These are phyloP conservation scores for Conus betulinus DNA, from an alignment of 1,140 invertebrate species.

Conservation along the genomic window DNA sequence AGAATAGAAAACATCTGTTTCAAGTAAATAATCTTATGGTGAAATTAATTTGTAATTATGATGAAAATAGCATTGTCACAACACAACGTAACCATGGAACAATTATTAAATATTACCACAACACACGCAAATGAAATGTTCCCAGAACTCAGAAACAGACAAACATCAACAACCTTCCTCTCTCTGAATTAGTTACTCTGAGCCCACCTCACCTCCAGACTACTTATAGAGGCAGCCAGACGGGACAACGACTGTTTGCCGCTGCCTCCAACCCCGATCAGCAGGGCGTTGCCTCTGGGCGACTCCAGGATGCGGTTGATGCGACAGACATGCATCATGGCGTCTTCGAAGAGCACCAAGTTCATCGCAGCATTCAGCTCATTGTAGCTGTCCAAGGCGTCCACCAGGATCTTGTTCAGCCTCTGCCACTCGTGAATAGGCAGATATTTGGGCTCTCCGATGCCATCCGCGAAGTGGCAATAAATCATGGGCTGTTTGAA, in stretches of 20 bases:
- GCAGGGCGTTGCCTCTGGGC: constrained; percentile 93
- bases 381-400: constrained; percentile 95
- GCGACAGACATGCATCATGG: constrained; percentile 93
- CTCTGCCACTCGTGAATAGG: constrained; percentile 86
- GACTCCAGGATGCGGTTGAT: constrained; percentile 97
- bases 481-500: constrained; percentile 92
- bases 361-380: constrained; percentile 98
- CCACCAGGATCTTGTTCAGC: constrained; percentile 88
- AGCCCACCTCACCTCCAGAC: constrained; percentile 87
- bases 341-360: constrained; percentile 96
- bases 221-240: constrained; percentile 94
- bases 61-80: no score
- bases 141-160: no score
- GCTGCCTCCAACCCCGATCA: constrained; percentile 96
- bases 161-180: no score
- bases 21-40: no score
- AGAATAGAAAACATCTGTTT: no score
- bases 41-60: no score
- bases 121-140: no score
- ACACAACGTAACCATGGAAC: no score
- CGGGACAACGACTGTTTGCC: constrained; percentile 96
- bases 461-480: constrained; percentile 93
- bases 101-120: no score
- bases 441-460: constrained; percentile 97
- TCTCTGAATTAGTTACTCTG: no score